These are phyloP conservation scores for Colaptes auratus DNA, from an alignment of 2,113 vertebrate genomes.

Conservation along the genomic window DNA sequence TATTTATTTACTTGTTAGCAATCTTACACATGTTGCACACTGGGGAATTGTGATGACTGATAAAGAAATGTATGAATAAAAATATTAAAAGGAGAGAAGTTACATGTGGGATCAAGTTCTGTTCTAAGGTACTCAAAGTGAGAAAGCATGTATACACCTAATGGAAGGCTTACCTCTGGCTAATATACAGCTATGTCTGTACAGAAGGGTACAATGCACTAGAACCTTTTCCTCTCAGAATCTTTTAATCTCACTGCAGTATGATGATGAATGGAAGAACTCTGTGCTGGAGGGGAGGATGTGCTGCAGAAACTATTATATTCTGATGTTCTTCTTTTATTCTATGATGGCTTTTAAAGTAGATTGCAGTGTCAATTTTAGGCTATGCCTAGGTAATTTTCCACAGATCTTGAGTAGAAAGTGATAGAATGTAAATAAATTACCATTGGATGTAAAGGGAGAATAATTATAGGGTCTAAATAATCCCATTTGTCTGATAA, in stretches of 20 bases:
- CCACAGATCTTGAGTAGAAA: no score
- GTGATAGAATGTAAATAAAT: no score
- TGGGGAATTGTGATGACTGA: background rate
- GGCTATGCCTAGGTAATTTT: no score
- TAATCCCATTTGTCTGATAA: no score
- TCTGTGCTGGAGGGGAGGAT: background rate
- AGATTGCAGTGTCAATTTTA: background rate
- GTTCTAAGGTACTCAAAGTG: background rate
- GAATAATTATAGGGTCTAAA: no score
- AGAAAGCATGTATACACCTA: background rate
- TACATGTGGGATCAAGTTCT: background rate
- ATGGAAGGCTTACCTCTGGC: background rate
- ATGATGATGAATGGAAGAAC: background rate
- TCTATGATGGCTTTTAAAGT: background rate
- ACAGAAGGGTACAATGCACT: background rate
- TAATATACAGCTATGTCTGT: background rate
- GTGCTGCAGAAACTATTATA: background rate
- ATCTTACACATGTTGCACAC: background rate
- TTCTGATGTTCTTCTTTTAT: background rate
- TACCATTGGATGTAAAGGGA: no score
- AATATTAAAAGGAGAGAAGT: background rate
- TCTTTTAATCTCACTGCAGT: background rate
- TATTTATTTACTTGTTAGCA: background rate
- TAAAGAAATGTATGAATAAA: background rate
- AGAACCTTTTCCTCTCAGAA: background rate